Base-by-base conservation (phyloP, 1,140 invertebrate species). In the Musca domestica region DNA sequence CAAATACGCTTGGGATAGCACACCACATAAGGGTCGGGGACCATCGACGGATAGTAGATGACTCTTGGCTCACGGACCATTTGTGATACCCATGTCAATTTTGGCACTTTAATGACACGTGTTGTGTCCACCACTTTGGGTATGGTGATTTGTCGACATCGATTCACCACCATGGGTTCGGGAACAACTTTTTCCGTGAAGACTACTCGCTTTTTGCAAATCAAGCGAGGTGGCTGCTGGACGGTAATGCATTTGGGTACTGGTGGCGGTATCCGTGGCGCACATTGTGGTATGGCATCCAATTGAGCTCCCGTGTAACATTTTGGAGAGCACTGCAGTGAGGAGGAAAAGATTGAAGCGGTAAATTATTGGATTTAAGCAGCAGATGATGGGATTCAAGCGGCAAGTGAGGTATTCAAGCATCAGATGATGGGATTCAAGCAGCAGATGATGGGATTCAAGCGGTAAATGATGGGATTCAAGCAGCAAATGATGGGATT, bases 11-110 rank as follows among this genome's bases (percentile, higher is more conserved):
- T 77, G 20, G 78, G 77, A 67, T 77, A 79, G 69, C 78, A 80
- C 20, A 80, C 77, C 47, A 80, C 77, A 66, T 76, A 80, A 2
- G 78, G 78, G 69, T 80, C 78, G 4, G 77, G 75, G 23, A 77
- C 74, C 74, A 79, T 77, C 3, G 77, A 78, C 2, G 77, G 77
- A 46, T 80, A 79, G 67, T 79, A 80, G 19, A 79, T 77, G 0
- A 80, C 73, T 6, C 76, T 69, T 0, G 78, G 78, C 19, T 80
- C 78, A 1, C 76, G 74, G 34, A 80, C 74, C 77, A 78, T 75
- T 66, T 79, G 77, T 10, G 76, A 78, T 15, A 79, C 75, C 77
- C 77, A 79, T 20, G 75, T 77, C 9, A 79, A 46, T n/a, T 78
- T 78, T 0, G 77, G 76, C 17, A 78, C 76, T 67, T 76, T 76